Evolutionary conservation across 2,797 vertebrate genomes (phyloP), one percentile per base, ranked within the genome.

Genomic region (Meriones psammophilus): DNA sequence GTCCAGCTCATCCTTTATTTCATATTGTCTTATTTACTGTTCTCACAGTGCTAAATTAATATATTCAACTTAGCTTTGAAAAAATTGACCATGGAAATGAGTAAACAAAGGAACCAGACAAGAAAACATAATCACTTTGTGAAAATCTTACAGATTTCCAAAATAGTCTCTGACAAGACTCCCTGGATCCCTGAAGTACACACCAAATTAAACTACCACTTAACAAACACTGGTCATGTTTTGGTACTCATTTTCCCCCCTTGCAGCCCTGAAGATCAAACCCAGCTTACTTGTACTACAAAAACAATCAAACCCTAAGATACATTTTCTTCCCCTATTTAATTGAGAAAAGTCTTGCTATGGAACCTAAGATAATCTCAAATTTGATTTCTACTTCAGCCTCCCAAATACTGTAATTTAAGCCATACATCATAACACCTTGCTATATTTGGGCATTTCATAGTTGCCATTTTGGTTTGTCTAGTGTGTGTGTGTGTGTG

Each of bases 41-140:
- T 83, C 74, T 90, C 58, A 77, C 66, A 77, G 71, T 89, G 26
- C 24, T 85, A 91, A 96, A 83, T 60, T 83, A 76, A 94, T 68
- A 80, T 76, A 20, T 96, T 95, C 54, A 92, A 8, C 56, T 76
- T 88, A 88, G 90, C 20, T 94, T 58, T 96, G n/a, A 36, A 85
- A 39, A 85, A 54, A 90, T 0, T 39, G 3, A 78, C 22, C 36
- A 39, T 13, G 36, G 68, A 88, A 93, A 96, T 56, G 17, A 91
- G 22, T 71, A 87, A 22, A 22, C 5, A 56, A 24, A 33, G 17
- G 74, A 9, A 91, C 46, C 2, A 8, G 30, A 77, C 81, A 97
- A 73, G 36, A 79, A 95, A 95, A 8, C 8, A 56, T 46, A 17
- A 50, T 89, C 64, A 89, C 15, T 76, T 39, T 93, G 2, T 62